These are phyloP conservation scores for Porites cylindrica DNA, from an alignment of 92 coral and sea anemone genomes.

Conservation along the genomic window DNA sequence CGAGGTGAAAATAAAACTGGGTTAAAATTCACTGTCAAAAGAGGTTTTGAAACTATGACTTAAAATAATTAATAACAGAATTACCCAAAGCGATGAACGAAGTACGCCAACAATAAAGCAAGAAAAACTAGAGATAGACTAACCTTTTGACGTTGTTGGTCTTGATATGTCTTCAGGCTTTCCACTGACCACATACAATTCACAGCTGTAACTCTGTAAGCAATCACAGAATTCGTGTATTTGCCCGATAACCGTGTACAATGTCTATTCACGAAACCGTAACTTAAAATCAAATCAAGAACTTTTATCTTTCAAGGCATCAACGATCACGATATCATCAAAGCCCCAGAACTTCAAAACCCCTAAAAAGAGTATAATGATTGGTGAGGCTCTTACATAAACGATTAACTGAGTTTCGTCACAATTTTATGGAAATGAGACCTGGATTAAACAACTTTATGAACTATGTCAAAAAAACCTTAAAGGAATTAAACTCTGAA, in stretches of 20 bases:
- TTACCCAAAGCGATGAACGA: too few species aligned
- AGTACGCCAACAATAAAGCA: too few species aligned
- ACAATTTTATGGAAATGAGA: constrained; percentile 27
- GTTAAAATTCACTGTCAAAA: not conserved
- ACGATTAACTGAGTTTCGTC: constrained; percentile 18
- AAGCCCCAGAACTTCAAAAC: not conserved
- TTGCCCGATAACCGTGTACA: not conserved
- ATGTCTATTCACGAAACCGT: not conserved
- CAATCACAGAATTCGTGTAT: not conserved
- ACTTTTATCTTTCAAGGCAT: not conserved
- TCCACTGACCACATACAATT: not conserved
- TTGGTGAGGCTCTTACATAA: constrained; percentile 13
- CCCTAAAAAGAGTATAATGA: constrained; percentile 1
- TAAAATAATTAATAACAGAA: too few species aligned
- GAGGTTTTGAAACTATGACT: not conserved
- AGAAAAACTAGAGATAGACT: not conserved
- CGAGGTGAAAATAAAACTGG: not conserved
- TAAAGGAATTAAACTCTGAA: constrained; percentile 31
- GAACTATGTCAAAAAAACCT: constrained; percentile 1
- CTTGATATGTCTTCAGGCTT: not conserved
- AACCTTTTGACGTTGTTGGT: constrained; percentile 10
- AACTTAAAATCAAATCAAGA: not conserved
- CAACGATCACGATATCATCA: not conserved
- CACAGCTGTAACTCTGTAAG: not conserved
- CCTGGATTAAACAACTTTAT: constrained; percentile 14